Conservation (phyloP, 2,888 invertebrate genomes). For the Melipona beecheii region DNA sequence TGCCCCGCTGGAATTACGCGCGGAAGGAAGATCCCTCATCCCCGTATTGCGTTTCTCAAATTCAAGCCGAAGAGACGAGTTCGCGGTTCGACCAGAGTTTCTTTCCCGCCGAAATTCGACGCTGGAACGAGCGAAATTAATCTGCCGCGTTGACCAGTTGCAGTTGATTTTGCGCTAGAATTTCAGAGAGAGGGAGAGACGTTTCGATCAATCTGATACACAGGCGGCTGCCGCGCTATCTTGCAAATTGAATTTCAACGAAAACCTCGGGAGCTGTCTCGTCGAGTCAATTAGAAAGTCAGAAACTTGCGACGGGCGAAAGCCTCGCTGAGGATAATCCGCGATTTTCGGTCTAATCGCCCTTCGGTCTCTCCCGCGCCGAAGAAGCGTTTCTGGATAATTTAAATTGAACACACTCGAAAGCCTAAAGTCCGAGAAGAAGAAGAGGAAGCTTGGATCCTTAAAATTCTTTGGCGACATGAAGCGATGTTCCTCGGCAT, state of each 20-base stretch:
- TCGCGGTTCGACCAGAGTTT: not conserved
- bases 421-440: not conserved
- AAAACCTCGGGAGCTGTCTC: not conserved
- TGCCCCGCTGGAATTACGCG: not conserved
- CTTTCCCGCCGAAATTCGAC: not conserved
- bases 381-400: not conserved
- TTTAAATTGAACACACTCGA: constrained; percentile 11
- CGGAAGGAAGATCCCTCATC: not conserved
- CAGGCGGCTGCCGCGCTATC: not conserved
- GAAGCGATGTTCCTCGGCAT: too few relatives aligned
- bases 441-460: not conserved
- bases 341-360: constrained; percentile 20
- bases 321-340: not conserved
- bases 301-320: constrained; percentile 1
- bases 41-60: not conserved
- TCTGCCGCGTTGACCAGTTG: not conserved
- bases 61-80: not conserved
- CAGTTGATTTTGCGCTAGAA: not conserved
- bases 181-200: not conserved
- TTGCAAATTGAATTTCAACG: not conserved
- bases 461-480: not conserved
- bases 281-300: constrained; percentile 15
- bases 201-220: not conserved
- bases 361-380: not conserved
- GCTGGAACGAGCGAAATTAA: not conserved